A percentile compares a stretch with the other conserved stretches of the same genome.
phyloP scores from a whole-genome alignment of 2,888 invertebrate genomes.

The Drosophila mercatorum region DNA sequence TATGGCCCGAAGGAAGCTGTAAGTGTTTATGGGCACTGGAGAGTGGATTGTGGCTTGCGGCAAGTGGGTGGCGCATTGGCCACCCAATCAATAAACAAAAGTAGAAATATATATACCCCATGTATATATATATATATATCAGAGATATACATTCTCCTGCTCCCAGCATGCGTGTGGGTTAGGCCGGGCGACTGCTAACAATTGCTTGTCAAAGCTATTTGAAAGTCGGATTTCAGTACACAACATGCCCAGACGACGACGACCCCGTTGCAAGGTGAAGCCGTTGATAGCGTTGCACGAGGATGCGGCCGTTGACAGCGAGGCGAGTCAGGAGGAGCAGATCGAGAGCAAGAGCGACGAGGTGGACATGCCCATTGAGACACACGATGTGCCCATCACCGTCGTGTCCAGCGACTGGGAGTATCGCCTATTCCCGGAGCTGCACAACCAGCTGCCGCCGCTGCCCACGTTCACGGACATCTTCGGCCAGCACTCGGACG shows the following conservation, averaged over 20 bases:
- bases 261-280: slow-evolving; percentile 59
- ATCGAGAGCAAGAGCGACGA: slow-evolving; percentile 34
- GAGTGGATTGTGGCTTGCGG: background rate
- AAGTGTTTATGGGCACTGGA: slow-evolving; percentile 63
- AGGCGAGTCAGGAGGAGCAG: slow-evolving; percentile 34
- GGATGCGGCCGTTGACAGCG: slow-evolving; percentile 31
- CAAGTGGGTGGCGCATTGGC: slow-evolving; percentile 38
- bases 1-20: slow-evolving; percentile 72
- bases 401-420: slow-evolving; percentile 32
- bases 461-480: slow-evolving; percentile 64
- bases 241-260: slow-evolving; percentile 68
- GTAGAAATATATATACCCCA: slow-evolving; percentile 56
- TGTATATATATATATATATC: background rate
- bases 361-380: background rate
- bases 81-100: slow-evolving; percentile 69
- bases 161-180: slow-evolving; percentile 1
- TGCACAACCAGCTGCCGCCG: slow-evolving; percentile 40
- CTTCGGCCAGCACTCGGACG: slow-evolving; percentile 54
- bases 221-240: slow-evolving; percentile 37
- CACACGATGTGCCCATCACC: background rate
- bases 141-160: slow-evolving; percentile 12
- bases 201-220: slow-evolving; percentile 25
- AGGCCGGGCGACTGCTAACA: slow-evolving; percentile 34
- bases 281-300: slow-evolving; percentile 32
- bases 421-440: slow-evolving; percentile 62